Evolutionary conservation across 2,113 vertebrate genomes (phyloP).

Genomic region (Trogon melanurus): DNA sequence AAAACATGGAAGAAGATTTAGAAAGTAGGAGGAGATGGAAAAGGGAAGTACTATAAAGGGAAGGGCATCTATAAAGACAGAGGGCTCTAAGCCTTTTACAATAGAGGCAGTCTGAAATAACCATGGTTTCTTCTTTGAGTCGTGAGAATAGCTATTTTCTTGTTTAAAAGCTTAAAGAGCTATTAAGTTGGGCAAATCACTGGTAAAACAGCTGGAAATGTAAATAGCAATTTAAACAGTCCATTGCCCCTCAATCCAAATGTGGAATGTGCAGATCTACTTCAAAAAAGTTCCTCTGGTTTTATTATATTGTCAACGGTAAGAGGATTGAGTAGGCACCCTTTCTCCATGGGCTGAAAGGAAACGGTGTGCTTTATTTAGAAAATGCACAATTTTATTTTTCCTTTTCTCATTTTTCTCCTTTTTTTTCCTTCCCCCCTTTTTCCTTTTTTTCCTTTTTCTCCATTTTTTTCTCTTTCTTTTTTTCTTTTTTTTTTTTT

Average conservation of each 20-base stretch:
- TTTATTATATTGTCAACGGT: slow-evolving; percentile 76
- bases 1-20: slow-evolving; percentile 35
- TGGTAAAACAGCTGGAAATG: slow-evolving; percentile 86
- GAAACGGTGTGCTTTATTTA: slow-evolving; percentile 68
- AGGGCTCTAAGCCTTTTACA: slow-evolving; percentile 74
- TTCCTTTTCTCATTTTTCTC: neutral
- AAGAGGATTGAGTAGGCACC: slow-evolving; percentile 72
- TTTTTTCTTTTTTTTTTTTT: neutral
- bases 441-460: neutral
- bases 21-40: slow-evolving; percentile 58
- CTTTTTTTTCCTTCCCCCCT: neutral
- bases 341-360: slow-evolving; percentile 68
- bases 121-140: slow-evolving; percentile 74
- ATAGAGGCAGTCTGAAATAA: slow-evolving; percentile 74
- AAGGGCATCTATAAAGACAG: slow-evolving; percentile 68
- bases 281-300: slow-evolving; percentile 69
- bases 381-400: slow-evolving; percentile 59
- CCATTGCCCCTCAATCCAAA: slow-evolving; percentile 73
- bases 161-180: slow-evolving; percentile 84
- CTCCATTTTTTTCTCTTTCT: neutral
- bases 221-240: slow-evolving; percentile 84
- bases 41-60: slow-evolving; percentile 45
- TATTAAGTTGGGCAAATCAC: slow-evolving; percentile 84
- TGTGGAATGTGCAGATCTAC: slow-evolving; percentile 70
- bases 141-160: slow-evolving; percentile 83